Evolutionary conservation across 2,113 vertebrate genomes (phyloP).

Genomic region (Burhinus bistriatus): DNA sequence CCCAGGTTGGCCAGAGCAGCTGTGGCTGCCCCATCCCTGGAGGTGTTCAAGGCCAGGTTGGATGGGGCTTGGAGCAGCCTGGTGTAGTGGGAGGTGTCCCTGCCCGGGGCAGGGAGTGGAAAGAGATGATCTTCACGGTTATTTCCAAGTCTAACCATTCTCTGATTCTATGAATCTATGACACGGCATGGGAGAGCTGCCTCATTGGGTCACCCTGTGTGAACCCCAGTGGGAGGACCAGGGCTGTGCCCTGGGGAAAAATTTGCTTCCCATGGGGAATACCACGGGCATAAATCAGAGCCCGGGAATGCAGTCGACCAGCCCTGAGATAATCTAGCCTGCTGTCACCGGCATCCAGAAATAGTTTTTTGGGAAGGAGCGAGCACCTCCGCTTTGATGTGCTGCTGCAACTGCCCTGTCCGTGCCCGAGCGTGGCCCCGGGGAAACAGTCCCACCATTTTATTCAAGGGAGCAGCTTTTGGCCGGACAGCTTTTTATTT

Average conservation of each 20-base stretch:
- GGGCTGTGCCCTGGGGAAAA: neutral
- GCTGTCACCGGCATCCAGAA: neutral
- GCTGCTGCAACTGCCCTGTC: neutral
- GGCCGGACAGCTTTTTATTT: neutral
- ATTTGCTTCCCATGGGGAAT: neutral
- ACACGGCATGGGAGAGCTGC: neutral
- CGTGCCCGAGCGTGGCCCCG: accelerated
- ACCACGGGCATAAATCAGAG: neutral
- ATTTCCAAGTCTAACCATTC: too few species aligned
- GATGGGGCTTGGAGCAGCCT: too few species aligned
- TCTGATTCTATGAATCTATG: too few species aligned
- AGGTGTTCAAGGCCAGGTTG: too few species aligned
- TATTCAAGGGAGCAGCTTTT: slow-evolving; percentile 7
- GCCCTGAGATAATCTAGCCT: neutral
- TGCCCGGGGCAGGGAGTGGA: too few species aligned
- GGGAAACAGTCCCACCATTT: neutral
- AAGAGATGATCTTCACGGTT: too few species aligned
- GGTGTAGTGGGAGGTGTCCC: too few species aligned
- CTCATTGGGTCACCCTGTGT: neutral
- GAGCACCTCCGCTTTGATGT: neutral
- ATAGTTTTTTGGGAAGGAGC: neutral
- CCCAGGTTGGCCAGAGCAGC: too few species aligned
- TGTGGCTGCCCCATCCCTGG: too few species aligned
- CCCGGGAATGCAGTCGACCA: accelerated
- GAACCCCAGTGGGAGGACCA: accelerated